phyloP scores from a whole-genome alignment of 2,113 vertebrate genomes.

The Mungos mungo region DNA sequence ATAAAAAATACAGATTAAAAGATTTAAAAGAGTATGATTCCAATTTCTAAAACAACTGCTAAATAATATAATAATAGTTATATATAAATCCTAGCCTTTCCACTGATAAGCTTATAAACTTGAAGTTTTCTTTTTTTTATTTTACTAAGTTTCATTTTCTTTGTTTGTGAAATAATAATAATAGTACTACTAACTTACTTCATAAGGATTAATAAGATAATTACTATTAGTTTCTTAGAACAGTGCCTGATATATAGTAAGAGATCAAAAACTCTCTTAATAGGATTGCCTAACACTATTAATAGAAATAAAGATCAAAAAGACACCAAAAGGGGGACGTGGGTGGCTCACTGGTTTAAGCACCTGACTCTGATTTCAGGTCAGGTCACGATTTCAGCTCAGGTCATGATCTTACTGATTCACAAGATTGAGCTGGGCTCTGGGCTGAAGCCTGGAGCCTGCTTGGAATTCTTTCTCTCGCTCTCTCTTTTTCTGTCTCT shows the following conservation, averaged over 20 bases:
- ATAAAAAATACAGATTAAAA: conserved; percentile 11
- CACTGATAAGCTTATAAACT: not conserved
- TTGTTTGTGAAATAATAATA: conserved; percentile 3
- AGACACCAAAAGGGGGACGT: too few species aligned
- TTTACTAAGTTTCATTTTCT: not conserved
- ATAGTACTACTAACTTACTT: not conserved
- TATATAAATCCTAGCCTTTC: not conserved
- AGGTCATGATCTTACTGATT: too few species aligned
- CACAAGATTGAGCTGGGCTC: too few species aligned
- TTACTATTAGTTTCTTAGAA: not conserved
- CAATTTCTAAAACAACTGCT: not conserved
- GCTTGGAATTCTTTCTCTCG: too few species aligned
- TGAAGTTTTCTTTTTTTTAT: not conserved
- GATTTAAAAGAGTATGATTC: not conserved
- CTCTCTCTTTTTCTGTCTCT: too few species aligned
- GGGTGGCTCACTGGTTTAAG: too few species aligned
- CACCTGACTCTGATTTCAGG: too few species aligned
- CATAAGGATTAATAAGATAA: not conserved
- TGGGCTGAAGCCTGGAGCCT: too few species aligned
- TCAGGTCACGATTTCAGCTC: too few species aligned
- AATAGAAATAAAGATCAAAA: not conserved
- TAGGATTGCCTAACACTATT: not conserved
- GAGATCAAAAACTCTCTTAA: not conserved
- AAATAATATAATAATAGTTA: not conserved
- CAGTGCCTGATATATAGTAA: not conserved